phyloP scores from a whole-genome alignment of 2,888 invertebrate genomes.

The Trachelus troglodyta region DNA sequence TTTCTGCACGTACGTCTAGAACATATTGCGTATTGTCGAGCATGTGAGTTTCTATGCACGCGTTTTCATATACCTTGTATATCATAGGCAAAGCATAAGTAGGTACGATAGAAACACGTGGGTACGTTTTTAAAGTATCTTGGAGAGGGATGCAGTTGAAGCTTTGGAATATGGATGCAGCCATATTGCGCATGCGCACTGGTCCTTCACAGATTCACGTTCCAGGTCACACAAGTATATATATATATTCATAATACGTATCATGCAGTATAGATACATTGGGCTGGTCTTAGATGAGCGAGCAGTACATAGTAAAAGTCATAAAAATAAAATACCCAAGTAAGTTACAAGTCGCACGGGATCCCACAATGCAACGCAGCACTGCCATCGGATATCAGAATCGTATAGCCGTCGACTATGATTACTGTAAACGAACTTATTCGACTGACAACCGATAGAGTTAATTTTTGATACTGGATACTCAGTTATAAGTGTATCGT shows the following conservation, averaged over 20 bases:
- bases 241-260: too few relatives aligned
- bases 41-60: too few relatives aligned
- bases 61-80: neutral
- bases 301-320: neutral
- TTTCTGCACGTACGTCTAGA: neutral
- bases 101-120: neutral
- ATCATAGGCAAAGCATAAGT: neutral
- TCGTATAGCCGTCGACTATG: too few relatives aligned
- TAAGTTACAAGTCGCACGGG: slow-evolving; percentile 13
- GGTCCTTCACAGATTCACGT: neutral
- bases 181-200: neutral
- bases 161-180: neutral
- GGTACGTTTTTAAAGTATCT: neutral
- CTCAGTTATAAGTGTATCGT: too few relatives aligned
- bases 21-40: too few relatives aligned
- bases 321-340: slow-evolving; percentile 17
- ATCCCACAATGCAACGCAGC: slow-evolving; percentile 5
- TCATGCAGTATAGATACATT: too few relatives aligned
- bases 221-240: too few relatives aligned
- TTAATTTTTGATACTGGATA: too few relatives aligned
- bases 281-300: neutral
- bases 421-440: too few relatives aligned
- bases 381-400: too few relatives aligned
- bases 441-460: too few relatives aligned
- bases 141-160: neutral